phyloP scores from a whole-genome alignment of 2,113 vertebrate species.

The Corapipo altera region DNA sequence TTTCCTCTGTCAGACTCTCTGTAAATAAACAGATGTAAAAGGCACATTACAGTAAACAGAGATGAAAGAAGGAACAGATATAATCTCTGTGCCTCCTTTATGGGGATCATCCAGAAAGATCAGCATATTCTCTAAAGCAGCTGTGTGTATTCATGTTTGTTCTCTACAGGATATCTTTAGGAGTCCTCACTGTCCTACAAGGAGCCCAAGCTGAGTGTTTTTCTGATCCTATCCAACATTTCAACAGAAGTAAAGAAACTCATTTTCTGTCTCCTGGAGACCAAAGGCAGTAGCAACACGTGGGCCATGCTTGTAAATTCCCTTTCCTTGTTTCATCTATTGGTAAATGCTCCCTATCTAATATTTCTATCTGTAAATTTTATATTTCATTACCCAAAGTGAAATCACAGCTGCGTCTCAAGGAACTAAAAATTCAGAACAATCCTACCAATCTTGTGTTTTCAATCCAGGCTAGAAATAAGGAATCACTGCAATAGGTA shows the following conservation, averaged over 20 bases:
- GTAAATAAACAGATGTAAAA: background rate
- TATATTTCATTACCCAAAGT: background rate
- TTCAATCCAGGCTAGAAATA: background rate
- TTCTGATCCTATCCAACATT: background rate
- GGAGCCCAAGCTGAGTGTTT: background rate
- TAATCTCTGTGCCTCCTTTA: background rate
- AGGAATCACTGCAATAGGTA: background rate
- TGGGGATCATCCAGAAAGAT: background rate
- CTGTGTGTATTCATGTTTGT: background rate
- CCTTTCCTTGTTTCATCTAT: background rate
- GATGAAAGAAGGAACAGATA: background rate
- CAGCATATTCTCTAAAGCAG: background rate
- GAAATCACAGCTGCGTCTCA: background rate
- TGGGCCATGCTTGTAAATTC: background rate
- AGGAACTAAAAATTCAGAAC: background rate
- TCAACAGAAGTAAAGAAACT: background rate
- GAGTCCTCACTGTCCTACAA: background rate
- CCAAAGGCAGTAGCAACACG: background rate
- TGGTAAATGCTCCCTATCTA: background rate
- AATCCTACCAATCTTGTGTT: background rate
- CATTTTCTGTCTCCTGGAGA: background rate
- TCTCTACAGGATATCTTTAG: background rate
- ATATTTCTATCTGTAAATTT: background rate
- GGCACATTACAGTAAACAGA: background rate
- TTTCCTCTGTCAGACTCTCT: background rate